phyloP scores from a whole-genome alignment of 2,888 invertebrate genomes.

The Drosophila putrida region DNA sequence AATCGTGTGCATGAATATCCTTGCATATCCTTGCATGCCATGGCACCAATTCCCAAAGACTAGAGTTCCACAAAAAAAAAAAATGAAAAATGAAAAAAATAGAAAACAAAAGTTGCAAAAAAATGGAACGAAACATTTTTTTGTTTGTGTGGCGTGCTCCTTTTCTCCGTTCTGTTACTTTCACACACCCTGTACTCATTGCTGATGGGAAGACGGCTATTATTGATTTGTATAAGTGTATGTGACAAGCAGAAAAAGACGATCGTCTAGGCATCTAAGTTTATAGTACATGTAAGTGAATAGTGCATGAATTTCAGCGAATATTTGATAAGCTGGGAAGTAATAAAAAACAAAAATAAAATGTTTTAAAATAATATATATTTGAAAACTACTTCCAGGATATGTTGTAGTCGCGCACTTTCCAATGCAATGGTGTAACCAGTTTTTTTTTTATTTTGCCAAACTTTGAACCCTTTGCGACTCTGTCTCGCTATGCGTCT shows the following conservation, averaged over 20 bases:
- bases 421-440: not conserved
- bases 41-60: conserved; percentile 64
- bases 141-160: conserved; percentile 30
- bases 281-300: too few relatives aligned
- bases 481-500: conserved; percentile 28
- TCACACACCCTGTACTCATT: not conserved
- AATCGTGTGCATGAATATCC: conserved; percentile 60
- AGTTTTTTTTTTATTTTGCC: conserved; percentile 23
- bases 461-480: conserved; percentile 71
- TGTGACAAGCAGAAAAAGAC: not conserved
- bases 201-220: not conserved
- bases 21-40: conserved; percentile 49
- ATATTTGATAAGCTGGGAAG: too few relatives aligned
- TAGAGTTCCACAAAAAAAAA: conserved; percentile 3
- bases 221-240: not conserved
- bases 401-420: not conserved
- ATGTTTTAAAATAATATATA: not conserved
- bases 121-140: conserved; percentile 72
- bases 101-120: conserved; percentile 20
- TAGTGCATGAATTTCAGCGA: too few relatives aligned
- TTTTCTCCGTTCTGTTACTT: conserved; percentile 11
- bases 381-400: not conserved
- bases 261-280: not conserved
- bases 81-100: conserved; percentile 7
- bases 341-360: too few relatives aligned